A percentile compares a stretch with the other conserved stretches of the same genome.
phyloP scores from a whole-genome alignment of 2,113 vertebrate genomes.

The Nycticorax nycticorax region DNA sequence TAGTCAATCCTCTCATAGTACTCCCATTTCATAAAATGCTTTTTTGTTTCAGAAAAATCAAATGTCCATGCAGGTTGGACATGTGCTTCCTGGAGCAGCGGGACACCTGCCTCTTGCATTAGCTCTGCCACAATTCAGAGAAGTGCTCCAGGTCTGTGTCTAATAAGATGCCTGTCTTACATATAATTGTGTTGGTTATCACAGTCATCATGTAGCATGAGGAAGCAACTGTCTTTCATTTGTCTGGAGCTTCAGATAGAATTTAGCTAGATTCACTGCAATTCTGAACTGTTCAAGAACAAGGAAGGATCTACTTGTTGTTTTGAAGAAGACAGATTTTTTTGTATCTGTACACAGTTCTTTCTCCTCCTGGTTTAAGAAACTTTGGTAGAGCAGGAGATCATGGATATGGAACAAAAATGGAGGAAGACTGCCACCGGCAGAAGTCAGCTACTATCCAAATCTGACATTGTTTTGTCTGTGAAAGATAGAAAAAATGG shows the following conservation, averaged over 20 bases:
- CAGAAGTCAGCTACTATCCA: neutral
- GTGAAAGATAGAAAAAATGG: neutral
- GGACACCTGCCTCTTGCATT: neutral
- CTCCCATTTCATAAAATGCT: accelerated
- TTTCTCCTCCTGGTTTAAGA: neutral
- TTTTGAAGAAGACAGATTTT: neutral
- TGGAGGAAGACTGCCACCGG: neutral
- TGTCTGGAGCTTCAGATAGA: neutral
- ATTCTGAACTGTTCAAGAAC: neutral
- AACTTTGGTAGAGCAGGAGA: neutral
- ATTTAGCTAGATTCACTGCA: neutral
- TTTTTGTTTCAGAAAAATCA: neutral
- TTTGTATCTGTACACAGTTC: neutral
- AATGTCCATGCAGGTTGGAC: neutral
- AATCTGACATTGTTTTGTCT: neutral
- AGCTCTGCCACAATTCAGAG: neutral
- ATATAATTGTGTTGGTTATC: neutral
- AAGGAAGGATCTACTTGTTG: neutral
- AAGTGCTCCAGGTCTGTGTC: neutral
- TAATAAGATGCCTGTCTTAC: neutral
- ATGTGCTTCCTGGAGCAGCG: neutral
- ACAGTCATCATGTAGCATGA: neutral
- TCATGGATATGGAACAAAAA: neutral
- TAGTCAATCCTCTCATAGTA: neutral
- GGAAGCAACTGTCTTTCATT: neutral